Percentiles rank a stretch among this genome's conserved stretches.
Conservation (phyloP, 2,797 vertebrate species). For the Natrix natrix region DNA sequence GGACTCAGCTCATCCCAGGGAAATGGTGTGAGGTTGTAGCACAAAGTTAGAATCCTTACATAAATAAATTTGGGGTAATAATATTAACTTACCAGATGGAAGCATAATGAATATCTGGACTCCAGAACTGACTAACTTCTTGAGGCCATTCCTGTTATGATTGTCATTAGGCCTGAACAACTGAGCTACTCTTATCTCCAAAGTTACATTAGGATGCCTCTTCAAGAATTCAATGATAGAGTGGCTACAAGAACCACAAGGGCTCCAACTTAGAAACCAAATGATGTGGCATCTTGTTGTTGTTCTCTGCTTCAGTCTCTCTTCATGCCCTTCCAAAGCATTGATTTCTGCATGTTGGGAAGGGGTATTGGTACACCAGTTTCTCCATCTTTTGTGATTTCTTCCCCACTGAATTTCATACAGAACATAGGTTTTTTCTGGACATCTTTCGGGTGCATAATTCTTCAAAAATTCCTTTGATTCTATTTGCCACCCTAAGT, state of each 20-base stretch:
- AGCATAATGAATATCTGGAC: constrained; percentile 54
- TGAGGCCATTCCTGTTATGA: constrained; percentile 61
- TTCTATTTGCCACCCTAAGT: constrained; percentile 61
- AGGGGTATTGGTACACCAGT: constrained; percentile 24
- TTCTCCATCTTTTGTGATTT: constrained; percentile 38
- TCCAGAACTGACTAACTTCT: constrained; percentile 22
- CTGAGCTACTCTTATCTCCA: constrained; percentile 51
- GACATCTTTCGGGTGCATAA: constrained; percentile 28
- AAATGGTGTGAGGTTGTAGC: no score
- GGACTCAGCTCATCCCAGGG: background rate
- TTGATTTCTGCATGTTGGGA: constrained; percentile 58
- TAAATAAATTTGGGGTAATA: background rate
- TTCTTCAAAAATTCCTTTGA: constrained; percentile 49
- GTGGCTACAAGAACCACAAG: constrained; percentile 54
- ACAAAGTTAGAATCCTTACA: no score
- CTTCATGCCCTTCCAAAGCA: constrained; percentile 55
- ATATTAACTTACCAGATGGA: constrained; percentile 52
- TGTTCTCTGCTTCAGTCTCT: background rate
- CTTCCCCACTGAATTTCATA: constrained; percentile 61
- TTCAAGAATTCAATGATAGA: constrained; percentile 59
- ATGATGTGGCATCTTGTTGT: constrained; percentile 51
- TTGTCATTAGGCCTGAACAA: constrained; percentile 38
- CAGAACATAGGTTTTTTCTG: constrained; percentile 52
- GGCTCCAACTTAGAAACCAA: constrained; percentile 69
- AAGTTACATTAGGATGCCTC: constrained; percentile 41